Evolutionary conservation across 92 coral and sea anemone genomes (phyloP).

Genomic region (Epizoanthus scotinus): DNA sequence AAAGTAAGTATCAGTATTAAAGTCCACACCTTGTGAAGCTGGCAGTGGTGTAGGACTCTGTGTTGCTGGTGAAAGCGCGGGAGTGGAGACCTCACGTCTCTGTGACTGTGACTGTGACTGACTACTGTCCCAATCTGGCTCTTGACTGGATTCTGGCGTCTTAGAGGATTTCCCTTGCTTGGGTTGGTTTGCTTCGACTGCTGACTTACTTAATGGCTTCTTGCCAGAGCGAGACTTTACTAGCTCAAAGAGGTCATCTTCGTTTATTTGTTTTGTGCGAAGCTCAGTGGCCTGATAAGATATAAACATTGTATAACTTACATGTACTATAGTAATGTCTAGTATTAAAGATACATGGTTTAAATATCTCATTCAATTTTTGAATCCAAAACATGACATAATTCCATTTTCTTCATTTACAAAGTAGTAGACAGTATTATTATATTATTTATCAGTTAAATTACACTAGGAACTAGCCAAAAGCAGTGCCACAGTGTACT

Average conservation of each 20-base stretch:
- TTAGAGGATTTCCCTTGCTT: constrained; percentile 19
- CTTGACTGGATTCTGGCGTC: constrained; percentile 20
- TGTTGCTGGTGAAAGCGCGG: constrained; percentile 28
- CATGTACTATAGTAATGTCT: neutral
- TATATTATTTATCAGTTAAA: no score
- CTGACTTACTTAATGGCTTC: constrained; percentile 51
- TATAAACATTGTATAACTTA: neutral
- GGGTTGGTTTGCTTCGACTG: constrained; percentile 42
- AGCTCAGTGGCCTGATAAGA: constrained; percentile 67
- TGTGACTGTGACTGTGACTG: constrained; percentile 24
- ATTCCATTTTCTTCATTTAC: no score
- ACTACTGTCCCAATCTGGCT: constrained; percentile 6
- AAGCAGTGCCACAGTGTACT: no score
- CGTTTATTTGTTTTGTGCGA: constrained; percentile 79
- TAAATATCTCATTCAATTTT: no score
- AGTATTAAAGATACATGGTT: neutral
- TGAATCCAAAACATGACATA: no score
- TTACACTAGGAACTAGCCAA: no score
- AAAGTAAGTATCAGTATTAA: neutral
- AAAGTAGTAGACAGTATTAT: no score
- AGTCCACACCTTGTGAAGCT: constrained; percentile 22
- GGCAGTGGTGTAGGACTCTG: constrained; percentile 24
- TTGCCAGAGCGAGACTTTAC: constrained; percentile 74
- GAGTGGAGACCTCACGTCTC: neutral
- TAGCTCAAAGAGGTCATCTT: constrained; percentile 82